Percentiles rank a stretch among this genome's conserved stretches.
These are phyloP conservation scores for Entelurus aequoreus DNA, from an alignment of 2,113 vertebrate species.

Conservation along the genomic window DNA sequence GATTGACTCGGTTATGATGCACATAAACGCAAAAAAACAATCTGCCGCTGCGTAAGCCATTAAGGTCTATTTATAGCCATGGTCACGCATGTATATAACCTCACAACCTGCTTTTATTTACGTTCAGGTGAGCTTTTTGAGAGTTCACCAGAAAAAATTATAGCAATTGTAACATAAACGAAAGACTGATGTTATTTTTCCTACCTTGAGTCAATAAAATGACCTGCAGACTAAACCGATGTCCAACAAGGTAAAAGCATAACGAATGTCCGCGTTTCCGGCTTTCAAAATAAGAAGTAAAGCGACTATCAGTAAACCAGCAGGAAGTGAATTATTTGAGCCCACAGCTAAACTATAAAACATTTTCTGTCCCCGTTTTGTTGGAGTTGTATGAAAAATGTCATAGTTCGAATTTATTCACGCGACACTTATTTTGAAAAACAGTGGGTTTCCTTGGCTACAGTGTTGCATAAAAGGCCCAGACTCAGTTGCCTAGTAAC, in stretches of 20 bases:
- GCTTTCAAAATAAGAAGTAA: constrained; percentile 32
- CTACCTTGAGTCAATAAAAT: constrained; percentile 44
- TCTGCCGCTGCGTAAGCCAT: constrained; percentile 17
- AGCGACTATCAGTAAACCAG: neutral
- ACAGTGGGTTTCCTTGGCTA: neutral
- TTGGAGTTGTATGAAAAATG: neutral
- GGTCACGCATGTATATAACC: neutral
- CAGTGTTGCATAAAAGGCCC: constrained; percentile 1
- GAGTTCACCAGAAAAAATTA: neutral
- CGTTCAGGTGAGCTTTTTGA: rapidly evolving
- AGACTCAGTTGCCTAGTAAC: constrained; percentile 52
- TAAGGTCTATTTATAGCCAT: constrained; percentile 11
- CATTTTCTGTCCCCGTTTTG: neutral
- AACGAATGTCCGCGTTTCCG: neutral
- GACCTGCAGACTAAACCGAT: constrained; percentile 20
- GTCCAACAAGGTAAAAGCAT: neutral
- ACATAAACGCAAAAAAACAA: neutral
- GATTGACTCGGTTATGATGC: neutral
- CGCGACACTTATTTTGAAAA: constrained; percentile 22
- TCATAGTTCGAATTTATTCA: too few species aligned
- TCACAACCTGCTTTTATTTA: neutral
- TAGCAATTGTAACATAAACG: neutral
- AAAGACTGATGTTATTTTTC: neutral
- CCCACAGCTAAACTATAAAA: neutral
- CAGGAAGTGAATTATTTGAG: neutral